A percentile compares a stretch with the other conserved stretches of the same genome.
Conservation (phyloP, 2,113 vertebrate genomes). For the Cyanistes caeruleus region DNA sequence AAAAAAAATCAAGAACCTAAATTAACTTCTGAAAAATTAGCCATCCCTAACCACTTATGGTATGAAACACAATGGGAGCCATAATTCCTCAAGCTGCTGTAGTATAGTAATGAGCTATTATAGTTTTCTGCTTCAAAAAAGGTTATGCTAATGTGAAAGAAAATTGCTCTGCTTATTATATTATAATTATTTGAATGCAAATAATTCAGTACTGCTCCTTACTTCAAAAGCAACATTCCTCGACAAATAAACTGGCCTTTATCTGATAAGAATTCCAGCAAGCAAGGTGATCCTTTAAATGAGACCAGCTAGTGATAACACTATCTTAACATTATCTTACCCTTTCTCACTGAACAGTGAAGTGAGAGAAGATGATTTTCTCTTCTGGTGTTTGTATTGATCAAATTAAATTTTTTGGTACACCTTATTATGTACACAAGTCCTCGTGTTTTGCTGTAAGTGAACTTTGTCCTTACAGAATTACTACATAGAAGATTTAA, state of each 20-base stretch:
- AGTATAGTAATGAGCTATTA: not conserved
- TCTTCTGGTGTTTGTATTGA: slow-evolving; percentile 5
- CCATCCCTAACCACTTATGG: not conserved
- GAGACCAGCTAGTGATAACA: not conserved
- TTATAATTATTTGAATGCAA: not conserved
- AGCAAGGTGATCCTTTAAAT: not conserved
- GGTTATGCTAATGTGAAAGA: not conserved
- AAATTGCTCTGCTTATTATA: not conserved
- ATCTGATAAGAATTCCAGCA: slow-evolving; percentile 8
- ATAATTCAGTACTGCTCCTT: not conserved
- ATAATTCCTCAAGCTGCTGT: not conserved
- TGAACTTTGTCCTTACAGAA: not conserved
- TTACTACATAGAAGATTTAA: not conserved
- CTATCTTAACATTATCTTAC: not conserved
- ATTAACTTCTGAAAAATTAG: not conserved
- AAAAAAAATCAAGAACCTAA: not conserved
- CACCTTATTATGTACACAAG: not conserved
- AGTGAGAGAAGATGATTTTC: slow-evolving; percentile 12
- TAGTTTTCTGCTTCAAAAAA: not conserved
- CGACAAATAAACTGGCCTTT: not conserved
- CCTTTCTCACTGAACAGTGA: not conserved
- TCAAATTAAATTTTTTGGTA: slow-evolving; percentile 7
- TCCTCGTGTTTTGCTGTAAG: not conserved
- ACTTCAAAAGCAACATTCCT: not conserved
- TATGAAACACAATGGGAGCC: not conserved